Conservation (phyloP, 2,888 invertebrate species). For the Caenorhabditis plicata region DNA sequence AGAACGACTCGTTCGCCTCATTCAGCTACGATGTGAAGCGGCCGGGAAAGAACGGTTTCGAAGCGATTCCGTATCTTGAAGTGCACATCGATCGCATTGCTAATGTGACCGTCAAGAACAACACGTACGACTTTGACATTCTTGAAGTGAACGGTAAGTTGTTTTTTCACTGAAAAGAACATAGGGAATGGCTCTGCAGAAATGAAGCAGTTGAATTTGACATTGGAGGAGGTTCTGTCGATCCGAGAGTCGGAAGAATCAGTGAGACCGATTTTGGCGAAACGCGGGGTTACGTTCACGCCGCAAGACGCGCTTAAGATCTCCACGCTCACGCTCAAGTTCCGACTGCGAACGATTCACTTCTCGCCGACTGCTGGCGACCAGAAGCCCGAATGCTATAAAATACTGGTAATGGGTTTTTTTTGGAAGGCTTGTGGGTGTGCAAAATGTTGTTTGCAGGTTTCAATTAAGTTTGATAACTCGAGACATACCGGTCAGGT, state of each 20-base stretch:
- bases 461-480: conserved; percentile 61
- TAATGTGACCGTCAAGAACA: conserved; percentile 59
- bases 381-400: conserved; percentile 63
- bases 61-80: conserved; percentile 43
- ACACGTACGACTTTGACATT: conserved; percentile 63
- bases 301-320: conserved; percentile 62
- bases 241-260: conserved; percentile 38
- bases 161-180: background rate
- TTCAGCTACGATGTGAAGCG: conserved; percentile 57
- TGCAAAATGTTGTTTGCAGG: conserved; percentile 15
- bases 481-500: conserved; percentile 64
- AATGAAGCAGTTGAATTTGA: conserved; percentile 55
- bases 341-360: conserved; percentile 56
- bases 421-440: background rate
- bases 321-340: conserved; percentile 54
- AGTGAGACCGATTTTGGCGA: conserved; percentile 42
- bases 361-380: conserved; percentile 53
- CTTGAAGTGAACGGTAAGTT: conserved; percentile 40
- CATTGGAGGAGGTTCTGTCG: conserved; percentile 48
- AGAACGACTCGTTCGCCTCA: conserved; percentile 62
- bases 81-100: conserved; percentile 59
- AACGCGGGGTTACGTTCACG: conserved; percentile 55
- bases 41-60: conserved; percentile 26
- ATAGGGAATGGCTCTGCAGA: conserved; percentile 35
- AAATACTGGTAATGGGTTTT: conserved; percentile 47